These are phyloP conservation scores for Chlamydotis undulata DNA, from an alignment of 2,113 vertebrate genomes.

Conservation along the genomic window DNA sequence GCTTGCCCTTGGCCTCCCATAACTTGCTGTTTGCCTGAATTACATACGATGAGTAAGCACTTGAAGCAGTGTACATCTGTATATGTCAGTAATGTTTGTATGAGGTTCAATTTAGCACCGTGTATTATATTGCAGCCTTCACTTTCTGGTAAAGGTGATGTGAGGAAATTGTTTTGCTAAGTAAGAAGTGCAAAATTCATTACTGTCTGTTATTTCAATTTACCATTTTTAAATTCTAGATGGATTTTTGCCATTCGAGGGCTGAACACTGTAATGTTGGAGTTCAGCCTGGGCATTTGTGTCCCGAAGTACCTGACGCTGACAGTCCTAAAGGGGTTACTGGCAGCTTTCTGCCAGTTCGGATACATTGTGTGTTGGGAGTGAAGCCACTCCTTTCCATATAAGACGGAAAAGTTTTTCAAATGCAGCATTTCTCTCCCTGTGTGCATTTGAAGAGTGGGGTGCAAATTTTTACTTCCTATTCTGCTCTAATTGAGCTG, in stretches of 20 bases:
- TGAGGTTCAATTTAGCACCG: conserved; percentile 34
- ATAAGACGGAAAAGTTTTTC: background rate
- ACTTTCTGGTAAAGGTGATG: conserved; percentile 34
- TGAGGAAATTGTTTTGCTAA: background rate
- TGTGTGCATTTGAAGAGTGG: background rate
- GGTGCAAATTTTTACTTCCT: background rate
- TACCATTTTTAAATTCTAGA: background rate
- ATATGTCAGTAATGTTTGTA: background rate
- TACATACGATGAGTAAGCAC: background rate
- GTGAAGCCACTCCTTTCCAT: background rate
- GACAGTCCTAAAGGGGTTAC: background rate
- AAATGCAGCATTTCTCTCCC: background rate
- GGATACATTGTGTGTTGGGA: background rate
- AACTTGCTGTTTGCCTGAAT: conserved; percentile 30
- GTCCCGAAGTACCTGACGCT: background rate
- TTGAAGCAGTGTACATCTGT: conserved; percentile 5
- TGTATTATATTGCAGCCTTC: conserved; percentile 3
- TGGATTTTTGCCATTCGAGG: background rate
- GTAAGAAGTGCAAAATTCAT: background rate
- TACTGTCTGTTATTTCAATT: background rate
- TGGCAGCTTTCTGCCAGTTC: background rate
- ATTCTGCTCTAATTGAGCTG: background rate
- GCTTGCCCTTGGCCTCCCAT: background rate
- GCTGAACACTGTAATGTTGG: background rate
- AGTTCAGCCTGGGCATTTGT: background rate